Base-by-base conservation (phyloP, 2,797 vertebrate genomes). In the Danio kyathit region DNA sequence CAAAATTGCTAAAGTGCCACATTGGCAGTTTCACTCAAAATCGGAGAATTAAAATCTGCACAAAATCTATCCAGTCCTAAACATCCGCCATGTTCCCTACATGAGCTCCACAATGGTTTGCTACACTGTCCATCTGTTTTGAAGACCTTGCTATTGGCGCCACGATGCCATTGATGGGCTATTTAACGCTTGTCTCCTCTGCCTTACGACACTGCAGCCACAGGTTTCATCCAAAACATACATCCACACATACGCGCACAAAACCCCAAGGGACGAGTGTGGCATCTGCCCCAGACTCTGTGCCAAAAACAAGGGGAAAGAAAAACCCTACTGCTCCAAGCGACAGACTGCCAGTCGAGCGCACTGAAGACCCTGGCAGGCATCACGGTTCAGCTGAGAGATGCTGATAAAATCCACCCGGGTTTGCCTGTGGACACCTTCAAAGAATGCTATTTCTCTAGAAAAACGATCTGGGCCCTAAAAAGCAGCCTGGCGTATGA, bases 371-470 rank as follows among this genome's bases (percentile, higher is more conserved):
- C 88, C 90, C 89, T 86, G 89, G 91, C 89, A 88, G 88, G 86
- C 91, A 88, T 88, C 82, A 83, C 81, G 87, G 89, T 88, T 95
- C 92, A 93, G 92, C 93, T 94, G 94, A 93, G 90, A 85, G 88
- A 69, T 79, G 67, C 90, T 90, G 92, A 95, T 94, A 93, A 91
- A 90, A 94, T 93, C 91, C 93, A 90, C 90, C 82, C 72, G 83
- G 90, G 92, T 88, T 90, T 89, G 87, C 89, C 79, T 56, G 54
- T 73, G 57, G 79, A 80, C 81, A 70, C 80, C 78, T 81, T 87
- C 80, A 82, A 80, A 82, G 79, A 73, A 67, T 61, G 52, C 40
- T 14, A 73, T 75, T 85, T 82, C 46, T 85, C 48, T 29, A 67
- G 44, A 74, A 82, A 84, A 85, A 79, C 48, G 64, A 43, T 44